Percentiles rank a stretch among this genome's conserved stretches.
phyloP scores from a whole-genome alignment of 1,140 invertebrate species.

The Solenopsis fugax region DNA sequence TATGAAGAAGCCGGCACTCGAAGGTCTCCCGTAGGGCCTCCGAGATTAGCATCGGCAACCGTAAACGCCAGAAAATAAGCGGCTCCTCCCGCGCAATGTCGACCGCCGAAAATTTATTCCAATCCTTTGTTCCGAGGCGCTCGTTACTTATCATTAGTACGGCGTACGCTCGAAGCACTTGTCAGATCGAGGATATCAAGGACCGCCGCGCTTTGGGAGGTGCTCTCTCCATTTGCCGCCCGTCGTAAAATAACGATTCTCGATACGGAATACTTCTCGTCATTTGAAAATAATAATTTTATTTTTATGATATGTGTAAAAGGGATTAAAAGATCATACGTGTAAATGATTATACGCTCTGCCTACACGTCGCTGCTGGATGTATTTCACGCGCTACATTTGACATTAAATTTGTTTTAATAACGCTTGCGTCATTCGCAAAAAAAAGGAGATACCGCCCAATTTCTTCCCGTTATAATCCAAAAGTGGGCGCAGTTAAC shows the following conservation, averaged over 20 bases:
- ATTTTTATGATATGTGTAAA: background rate
- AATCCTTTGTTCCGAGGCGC: constrained; percentile 75
- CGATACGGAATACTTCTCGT: constrained; percentile 17
- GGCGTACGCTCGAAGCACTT: constrained; percentile 65
- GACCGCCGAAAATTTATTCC: constrained; percentile 76
- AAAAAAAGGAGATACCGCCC: background rate
- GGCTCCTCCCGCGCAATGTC: constrained; percentile 68
- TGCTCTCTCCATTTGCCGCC: background rate
- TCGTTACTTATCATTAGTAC: constrained; percentile 78
- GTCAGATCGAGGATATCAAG: constrained; percentile 62
- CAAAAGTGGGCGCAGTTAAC: background rate
- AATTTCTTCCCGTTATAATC: background rate
- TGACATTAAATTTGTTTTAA: constrained; percentile 13
- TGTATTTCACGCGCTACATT: background rate
- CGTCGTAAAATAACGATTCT: constrained; percentile 64
- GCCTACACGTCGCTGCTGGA: background rate
- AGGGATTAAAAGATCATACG: no score
- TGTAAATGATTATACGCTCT: no score
- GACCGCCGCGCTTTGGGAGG: background rate
- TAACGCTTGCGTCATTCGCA: constrained; percentile 14
- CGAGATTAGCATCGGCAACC: constrained; percentile 75
- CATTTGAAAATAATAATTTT: constrained; percentile 20
- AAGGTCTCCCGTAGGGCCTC: constrained; percentile 64
- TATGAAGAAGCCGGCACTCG: constrained; percentile 64
- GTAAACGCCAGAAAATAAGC: constrained; percentile 76